phyloP scores from a whole-genome alignment of 2,888 invertebrate genomes.

The Patella pellucida region DNA sequence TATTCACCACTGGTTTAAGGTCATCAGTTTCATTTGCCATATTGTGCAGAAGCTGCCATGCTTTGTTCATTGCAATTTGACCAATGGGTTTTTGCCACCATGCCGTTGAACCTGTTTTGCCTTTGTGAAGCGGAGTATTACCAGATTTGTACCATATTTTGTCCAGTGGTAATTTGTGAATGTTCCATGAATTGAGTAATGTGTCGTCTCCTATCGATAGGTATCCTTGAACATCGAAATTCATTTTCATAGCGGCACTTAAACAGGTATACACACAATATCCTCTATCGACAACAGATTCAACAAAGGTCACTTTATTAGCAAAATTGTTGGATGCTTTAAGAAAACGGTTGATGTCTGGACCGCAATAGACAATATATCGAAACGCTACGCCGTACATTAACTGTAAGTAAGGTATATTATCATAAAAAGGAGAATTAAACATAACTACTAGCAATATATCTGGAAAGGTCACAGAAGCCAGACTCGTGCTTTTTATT shows the following conservation, averaged over 20 bases:
- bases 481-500: neutral
- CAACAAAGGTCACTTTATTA: slow-evolving; percentile 13
- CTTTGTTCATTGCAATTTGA: neutral
- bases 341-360: neutral
- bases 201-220: slow-evolving; percentile 35
- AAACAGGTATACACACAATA: slow-evolving; percentile 26
- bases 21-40: neutral
- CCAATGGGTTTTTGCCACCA: neutral
- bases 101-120: neutral
- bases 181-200: slow-evolving; percentile 21
- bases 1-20: neutral
- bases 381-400: slow-evolving; percentile 11
- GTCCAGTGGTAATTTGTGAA: slow-evolving; percentile 6
- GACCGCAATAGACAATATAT: slow-evolving; percentile 18
- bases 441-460: slow-evolving; percentile 14
- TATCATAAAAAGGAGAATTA: slow-evolving; percentile 5
- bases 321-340: neutral
- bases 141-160: slow-evolving; percentile 4
- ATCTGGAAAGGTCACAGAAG: neutral
- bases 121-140: too few species aligned
- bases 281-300: slow-evolving; percentile 1
- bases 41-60: neutral
- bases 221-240: slow-evolving; percentile 36
- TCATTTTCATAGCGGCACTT: slow-evolving; percentile 32
- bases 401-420: slow-evolving; percentile 10